Evolutionary conservation across 1,140 invertebrate species (phyloP).

Genomic region (Microvelia longipes): DNA sequence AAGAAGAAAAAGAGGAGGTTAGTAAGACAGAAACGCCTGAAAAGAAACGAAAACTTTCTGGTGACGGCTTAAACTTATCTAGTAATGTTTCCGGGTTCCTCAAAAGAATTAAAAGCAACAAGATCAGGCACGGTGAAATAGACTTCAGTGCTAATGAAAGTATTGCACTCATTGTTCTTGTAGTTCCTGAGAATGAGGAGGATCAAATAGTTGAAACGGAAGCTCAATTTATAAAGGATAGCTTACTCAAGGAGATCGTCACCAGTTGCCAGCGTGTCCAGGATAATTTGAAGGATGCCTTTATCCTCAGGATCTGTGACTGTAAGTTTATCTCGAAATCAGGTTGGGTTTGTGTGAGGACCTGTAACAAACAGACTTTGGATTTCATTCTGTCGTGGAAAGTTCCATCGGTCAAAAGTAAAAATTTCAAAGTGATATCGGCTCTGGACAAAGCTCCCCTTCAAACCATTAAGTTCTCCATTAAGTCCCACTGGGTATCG

Average conservation of each 20-base stretch:
- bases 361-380: not conserved
- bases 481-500: not conserved
- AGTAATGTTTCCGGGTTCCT: not conserved
- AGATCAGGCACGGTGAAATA: not conserved
- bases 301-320: not conserved
- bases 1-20: not conserved
- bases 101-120: not conserved
- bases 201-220: not conserved
- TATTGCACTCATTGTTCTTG: not conserved
- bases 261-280: not conserved
- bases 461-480: not conserved
- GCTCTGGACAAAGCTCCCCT: not conserved
- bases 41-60: slow-evolving; percentile 3
- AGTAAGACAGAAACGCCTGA: slow-evolving; percentile 8
- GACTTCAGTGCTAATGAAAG: not conserved
- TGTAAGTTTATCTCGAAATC: not conserved
- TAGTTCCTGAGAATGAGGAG: not conserved
- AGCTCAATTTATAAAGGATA: not conserved
- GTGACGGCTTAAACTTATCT: not conserved
- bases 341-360: not conserved
- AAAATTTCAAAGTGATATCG: not conserved
- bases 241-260: not conserved
- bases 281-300: not conserved
- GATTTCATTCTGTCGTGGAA: not conserved
- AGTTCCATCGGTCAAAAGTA: not conserved